These are phyloP conservation scores for Tachysurus fulvidraco DNA, from an alignment of 2,113 vertebrate species.

Conservation along the genomic window DNA sequence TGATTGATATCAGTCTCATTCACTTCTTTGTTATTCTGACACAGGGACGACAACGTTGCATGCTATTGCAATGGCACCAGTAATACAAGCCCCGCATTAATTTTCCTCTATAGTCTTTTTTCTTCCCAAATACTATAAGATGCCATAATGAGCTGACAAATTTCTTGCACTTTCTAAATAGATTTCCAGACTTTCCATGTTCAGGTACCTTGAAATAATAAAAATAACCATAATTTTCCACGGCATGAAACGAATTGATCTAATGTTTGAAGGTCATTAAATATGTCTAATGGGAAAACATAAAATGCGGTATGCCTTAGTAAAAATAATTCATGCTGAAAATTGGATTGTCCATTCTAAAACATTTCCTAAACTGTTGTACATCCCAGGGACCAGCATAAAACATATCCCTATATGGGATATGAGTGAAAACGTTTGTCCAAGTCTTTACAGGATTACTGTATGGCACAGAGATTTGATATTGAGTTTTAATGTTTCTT, in stretches of 20 bases:
- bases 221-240: background rate
- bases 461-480: slow-evolving; percentile 19
- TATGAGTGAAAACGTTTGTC: slow-evolving; percentile 6
- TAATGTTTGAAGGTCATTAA: background rate
- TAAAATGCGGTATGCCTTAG: background rate
- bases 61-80: background rate
- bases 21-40: background rate
- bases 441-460: background rate
- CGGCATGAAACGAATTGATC: background rate
- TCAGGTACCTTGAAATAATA: background rate
- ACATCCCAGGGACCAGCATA: background rate
- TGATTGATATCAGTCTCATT: background rate
- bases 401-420: background rate
- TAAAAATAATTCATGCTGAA: background rate
- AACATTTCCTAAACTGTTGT: background rate
- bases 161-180: background rate
- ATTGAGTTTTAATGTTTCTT: slow-evolving; percentile 27
- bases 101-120: background rate
- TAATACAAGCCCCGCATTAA: background rate
- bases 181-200: background rate
- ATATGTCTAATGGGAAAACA: background rate
- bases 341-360: background rate
- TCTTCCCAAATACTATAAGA: background rate
- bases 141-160: background rate
- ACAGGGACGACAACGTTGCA: background rate